Evolutionary conservation across 2,888 invertebrate genomes (phyloP), one percentile per base, ranked within the genome.

Genomic region (Andrena chrysosceles): DNA sequence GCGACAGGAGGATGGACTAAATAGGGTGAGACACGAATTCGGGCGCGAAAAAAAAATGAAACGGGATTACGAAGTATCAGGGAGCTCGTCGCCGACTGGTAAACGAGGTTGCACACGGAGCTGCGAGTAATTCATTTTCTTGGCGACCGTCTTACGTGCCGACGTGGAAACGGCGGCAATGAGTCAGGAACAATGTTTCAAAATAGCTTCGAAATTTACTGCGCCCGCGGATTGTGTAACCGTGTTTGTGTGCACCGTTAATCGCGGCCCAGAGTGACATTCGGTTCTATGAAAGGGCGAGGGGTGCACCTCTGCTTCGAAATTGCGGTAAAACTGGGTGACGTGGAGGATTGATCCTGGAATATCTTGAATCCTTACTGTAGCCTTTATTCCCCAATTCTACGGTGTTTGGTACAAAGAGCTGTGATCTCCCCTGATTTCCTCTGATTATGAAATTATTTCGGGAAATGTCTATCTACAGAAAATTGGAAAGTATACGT

Each of bases 141-240:
- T 79, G 79, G 70, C 79, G 49, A 56, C 8, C 48, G 8, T 64
- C 56, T 76, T 56, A 56, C 35, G 70, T 31, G 56, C 16, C 54
- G 71, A 63, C 59, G 35, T 49, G 31, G 59, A n/a, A 49, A 48
- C 64, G 69, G 33, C 33, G 77, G 26, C 29, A 26, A 23, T 60
- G 81, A 81, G 71, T 81, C 81, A 68, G 59, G 26, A 49, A 62
- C 66, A 67, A 81, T 54, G 76, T 75, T 75, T 64, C 52, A 69
- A 68, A 81, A 83, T 71, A 71, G 75, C 49, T 52, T 64, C 10
- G 20, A 71, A 81, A 75, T 68, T 71, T 52, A 76, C 59, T 68
- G 52, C 48, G 66, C 35, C 16, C n/a, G 13, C n/a, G 23, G 63
- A 75, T 82, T 71, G 75, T 82, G 67, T 68, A 75, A 81, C 31